Percentiles rank a stretch among this genome's conserved stretches.
Conservation (phyloP, 2,113 vertebrate genomes). For the Pseudorectes ferrugineus region DNA sequence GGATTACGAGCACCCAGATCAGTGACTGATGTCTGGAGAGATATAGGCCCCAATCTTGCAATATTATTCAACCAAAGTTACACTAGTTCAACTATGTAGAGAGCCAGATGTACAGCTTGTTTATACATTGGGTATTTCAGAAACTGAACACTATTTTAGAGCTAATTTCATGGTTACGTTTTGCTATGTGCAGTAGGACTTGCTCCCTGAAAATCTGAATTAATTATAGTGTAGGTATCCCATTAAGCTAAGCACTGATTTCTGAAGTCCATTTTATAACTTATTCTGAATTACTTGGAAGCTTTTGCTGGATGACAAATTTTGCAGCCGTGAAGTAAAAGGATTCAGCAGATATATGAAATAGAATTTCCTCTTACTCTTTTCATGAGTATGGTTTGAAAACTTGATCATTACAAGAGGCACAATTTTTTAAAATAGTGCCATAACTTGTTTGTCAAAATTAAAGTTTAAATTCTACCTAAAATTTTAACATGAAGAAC, state of each 20-base stretch:
- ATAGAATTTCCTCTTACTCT: background rate
- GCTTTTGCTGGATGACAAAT: background rate
- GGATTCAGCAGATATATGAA: background rate
- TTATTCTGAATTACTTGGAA: background rate
- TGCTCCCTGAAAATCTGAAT: background rate
- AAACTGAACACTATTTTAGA: background rate
- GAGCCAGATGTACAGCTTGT: background rate
- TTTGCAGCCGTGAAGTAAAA: background rate
- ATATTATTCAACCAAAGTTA: background rate
- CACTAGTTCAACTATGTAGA: background rate
- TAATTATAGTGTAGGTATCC: background rate
- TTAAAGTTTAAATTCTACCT: background rate
- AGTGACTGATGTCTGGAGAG: background rate
- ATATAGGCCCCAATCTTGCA: background rate
- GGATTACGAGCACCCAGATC: background rate
- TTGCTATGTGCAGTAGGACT: background rate
- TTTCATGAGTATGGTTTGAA: background rate
- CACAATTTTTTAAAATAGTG: background rate
- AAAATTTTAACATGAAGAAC: background rate
- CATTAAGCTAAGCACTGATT: background rate
- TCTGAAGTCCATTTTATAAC: background rate
- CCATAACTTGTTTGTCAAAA: background rate
- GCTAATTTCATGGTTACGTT: background rate
- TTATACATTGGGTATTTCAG: background rate
- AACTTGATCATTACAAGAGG: background rate